These are phyloP conservation scores for Pterois miles DNA, from an alignment of 2,797 vertebrate genomes.

Conservation along the genomic window DNA sequence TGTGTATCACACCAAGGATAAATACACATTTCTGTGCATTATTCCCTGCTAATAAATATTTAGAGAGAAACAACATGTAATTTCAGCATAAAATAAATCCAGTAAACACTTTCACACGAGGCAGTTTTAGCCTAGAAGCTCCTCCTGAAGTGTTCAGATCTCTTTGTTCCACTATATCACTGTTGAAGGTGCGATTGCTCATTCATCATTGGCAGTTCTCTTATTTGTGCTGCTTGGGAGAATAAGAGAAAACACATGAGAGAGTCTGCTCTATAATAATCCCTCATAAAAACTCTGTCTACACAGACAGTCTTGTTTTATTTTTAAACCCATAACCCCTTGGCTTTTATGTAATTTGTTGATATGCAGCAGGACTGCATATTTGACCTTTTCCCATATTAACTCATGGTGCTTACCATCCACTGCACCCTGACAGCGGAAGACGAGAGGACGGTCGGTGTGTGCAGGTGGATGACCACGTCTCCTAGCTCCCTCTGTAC, in stretches of 20 bases:
- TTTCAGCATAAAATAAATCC: neutral
- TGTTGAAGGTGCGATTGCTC: constrained; percentile 25
- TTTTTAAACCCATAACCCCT: neutral
- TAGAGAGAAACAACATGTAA: neutral
- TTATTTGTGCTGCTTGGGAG: neutral
- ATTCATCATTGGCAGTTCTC: constrained; percentile 25
- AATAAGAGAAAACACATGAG: constrained; percentile 12
- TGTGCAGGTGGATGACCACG: constrained; percentile 93
- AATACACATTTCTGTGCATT: constrained; percentile 3
- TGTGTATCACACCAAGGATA: neutral
- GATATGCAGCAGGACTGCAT: neutral
- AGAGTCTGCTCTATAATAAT: neutral
- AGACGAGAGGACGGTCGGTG: constrained; percentile 93
- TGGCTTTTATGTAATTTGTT: constrained; percentile 8
- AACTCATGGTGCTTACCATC: constrained; percentile 91
- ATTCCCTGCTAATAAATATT: constrained; percentile 7
- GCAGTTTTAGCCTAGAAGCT: neutral
- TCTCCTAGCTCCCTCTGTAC: constrained; percentile 95
- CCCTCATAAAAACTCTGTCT: neutral
- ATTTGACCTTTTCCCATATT: constrained; percentile 11
- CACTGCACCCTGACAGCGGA: constrained; percentile 95
- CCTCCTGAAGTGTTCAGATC: constrained; percentile 33
- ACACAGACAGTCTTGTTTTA: neutral
- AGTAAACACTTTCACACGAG: neutral
- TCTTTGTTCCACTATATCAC: constrained; percentile 14